phyloP scores from a whole-genome alignment of 2,113 vertebrate genomes.

The Tenebrosternarchus preto region DNA sequence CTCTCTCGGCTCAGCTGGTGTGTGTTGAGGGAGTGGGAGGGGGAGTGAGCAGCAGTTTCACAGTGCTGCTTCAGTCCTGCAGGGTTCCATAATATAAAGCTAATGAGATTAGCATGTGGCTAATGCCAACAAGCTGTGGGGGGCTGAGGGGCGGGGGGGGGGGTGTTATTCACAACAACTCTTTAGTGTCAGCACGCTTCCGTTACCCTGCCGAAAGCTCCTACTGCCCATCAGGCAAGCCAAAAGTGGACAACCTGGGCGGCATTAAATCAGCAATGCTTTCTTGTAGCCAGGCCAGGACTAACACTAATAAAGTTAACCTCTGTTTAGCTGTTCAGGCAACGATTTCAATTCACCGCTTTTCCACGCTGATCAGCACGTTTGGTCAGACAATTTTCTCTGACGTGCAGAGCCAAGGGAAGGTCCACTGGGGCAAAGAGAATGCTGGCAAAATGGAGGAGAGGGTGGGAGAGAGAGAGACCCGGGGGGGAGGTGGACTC shows the following conservation, averaged over 20 bases:
- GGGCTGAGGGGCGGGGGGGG: no score
- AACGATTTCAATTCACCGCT: neutral
- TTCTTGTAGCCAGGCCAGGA: no score
- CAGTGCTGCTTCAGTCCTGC: constrained; percentile 25
- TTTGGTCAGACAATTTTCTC: neutral
- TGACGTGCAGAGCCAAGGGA: neutral
- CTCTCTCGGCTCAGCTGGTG: no score
- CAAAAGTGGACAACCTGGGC: no score
- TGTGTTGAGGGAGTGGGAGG: neutral
- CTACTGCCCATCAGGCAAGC: no score
- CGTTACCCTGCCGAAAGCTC: no score
- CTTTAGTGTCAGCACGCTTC: neutral
- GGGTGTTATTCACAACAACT: constrained; percentile 4
- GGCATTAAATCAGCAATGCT: no score
- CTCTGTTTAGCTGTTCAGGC: no score
- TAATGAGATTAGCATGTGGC: constrained; percentile 47
- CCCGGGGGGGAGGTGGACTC: neutral
- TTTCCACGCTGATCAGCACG: neutral
- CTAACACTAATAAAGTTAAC: no score
- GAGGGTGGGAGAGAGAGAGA: neutral
- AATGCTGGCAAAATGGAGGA: neutral
- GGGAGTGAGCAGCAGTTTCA: neutral
- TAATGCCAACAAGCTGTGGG: constrained; percentile 31
- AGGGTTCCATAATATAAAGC: constrained; percentile 49
- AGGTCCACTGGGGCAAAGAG: neutral